Evolutionary conservation across 2,113 vertebrate species (phyloP), one percentile per base, ranked within the genome.

Genomic region (Muntiacus muntjak): DNA sequence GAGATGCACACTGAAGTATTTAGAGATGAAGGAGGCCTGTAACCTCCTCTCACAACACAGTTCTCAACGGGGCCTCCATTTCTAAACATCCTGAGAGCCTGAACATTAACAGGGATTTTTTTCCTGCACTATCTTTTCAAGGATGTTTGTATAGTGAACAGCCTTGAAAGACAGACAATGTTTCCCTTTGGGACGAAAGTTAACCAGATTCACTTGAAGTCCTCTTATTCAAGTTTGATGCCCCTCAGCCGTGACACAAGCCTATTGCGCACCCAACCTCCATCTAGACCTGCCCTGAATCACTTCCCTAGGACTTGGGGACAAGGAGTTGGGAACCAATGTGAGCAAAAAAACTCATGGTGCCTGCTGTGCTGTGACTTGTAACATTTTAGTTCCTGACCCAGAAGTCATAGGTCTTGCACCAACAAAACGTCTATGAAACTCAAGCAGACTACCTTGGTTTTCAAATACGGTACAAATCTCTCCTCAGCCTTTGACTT

Each of bases 241-340:
- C 40, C 62, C 36, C 30, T 50, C 21, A 23, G 23, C 33, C 19
- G 5, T 54, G 19, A 84, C 76, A 50, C 62, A 71, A 52, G 33
- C 26, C 40, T 52, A 55, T 4, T 17, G 3, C 6, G 19, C 13
- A 28, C 25, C 30, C 7, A 60, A 16, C 6, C 15, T 26, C 33
- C 11, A n/a, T 8, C 1, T 50, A 33, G 21, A 9, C 0, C 16
- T n/a, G 28, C 1, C 33, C 4, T 21, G 4, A 7, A 6, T 43
- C 19, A 55, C 11, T 52, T 14, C 15, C 17, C 1, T 40, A 54
- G 21, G 19, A 58, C 5, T 7, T 14, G 30, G 25, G 19, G 6
- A 92, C 26, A 79, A 90, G 47, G 28, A 16, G 74, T 40, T 71
- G 67, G 11, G n/a, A 36, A 50, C 6, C 5, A 23, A 6, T 1